Conservation (phyloP, 2,888 invertebrate species). For the Brassicogethes aeneus region DNA sequence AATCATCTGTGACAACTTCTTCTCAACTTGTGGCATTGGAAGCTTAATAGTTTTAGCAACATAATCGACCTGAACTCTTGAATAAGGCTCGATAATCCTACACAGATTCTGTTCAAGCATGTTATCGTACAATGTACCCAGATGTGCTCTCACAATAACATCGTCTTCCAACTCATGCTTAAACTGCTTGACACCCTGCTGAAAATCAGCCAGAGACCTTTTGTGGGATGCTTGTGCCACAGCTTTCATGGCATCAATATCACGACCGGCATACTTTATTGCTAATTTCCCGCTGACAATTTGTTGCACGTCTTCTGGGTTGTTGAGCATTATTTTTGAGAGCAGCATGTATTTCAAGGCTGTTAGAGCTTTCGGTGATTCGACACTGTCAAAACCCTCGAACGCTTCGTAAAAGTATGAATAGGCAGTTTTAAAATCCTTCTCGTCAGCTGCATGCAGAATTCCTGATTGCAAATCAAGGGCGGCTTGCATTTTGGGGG, state of each 20-base stretch:
- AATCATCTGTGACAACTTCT: conserved; percentile 99
- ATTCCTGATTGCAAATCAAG: conserved; percentile 97
- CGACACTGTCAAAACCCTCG: conserved; percentile 95
- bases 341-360: conserved; percentile 99
- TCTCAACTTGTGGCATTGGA: conserved; percentile 87
- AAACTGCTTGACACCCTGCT: conserved; percentile 77
- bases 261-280: conserved; percentile 89
- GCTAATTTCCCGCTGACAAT: conserved; percentile 96
- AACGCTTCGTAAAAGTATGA: conserved; percentile 99
- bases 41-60: conserved; percentile 86
- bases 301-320: conserved; percentile 90
- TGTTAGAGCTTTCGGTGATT: conserved; percentile 81
- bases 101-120: conserved; percentile 99
- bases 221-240: conserved; percentile 95
- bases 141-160: conserved; percentile 92
- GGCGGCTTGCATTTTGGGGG: conserved; percentile 96
- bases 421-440: conserved; percentile 99
- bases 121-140: conserved; percentile 93
- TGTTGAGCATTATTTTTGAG: conserved; percentile 97
- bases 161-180: conserved; percentile 89
- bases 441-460: conserved; percentile 98
- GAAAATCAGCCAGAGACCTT: conserved; percentile 94
- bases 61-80: conserved; percentile 89
- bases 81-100: conserved; percentile 97
- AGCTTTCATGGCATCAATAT: conserved; percentile 96